Evolutionary conservation across 2,113 vertebrate genomes (phyloP).

Genomic region (Sylvietta virens): DNA sequence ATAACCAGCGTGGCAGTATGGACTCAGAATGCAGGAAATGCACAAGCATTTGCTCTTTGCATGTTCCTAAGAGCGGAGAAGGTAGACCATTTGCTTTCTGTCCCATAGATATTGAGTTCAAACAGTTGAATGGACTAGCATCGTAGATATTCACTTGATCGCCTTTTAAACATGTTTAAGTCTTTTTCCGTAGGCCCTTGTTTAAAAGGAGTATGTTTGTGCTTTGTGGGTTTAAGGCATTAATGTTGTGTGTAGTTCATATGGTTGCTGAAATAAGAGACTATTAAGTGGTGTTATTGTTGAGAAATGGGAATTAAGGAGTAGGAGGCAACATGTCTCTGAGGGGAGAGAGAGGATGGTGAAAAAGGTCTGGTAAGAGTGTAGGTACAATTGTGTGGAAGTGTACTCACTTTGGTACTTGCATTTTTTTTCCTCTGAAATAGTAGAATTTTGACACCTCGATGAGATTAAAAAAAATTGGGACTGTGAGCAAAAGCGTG

Average conservation of each 20-base stretch:
- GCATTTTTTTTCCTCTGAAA: neutral
- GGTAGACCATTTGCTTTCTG: neutral
- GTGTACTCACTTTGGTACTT: neutral
- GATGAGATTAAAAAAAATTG: neutral
- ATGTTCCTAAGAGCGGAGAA: fast-evolving
- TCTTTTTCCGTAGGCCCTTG: neutral
- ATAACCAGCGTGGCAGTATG: neutral
- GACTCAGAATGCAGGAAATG: fast-evolving
- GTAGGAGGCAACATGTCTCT: neutral
- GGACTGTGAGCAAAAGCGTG: neutral
- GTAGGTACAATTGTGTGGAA: neutral
- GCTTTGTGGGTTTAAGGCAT: neutral
- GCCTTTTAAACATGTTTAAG: neutral
- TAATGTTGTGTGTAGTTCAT: neutral
- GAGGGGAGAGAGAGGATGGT: neutral
- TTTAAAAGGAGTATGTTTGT: neutral
- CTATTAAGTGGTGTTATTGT: neutral
- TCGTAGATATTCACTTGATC: neutral
- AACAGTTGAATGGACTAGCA: neutral
- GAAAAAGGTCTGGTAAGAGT: neutral
- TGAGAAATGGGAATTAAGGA: neutral
- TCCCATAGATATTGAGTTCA: neutral
- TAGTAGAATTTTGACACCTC: neutral
- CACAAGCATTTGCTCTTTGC: neutral
- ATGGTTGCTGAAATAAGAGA: neutral